These are phyloP conservation scores for Heterodera schachtii DNA, from an alignment of 1,140 invertebrate genomes.

Conservation along the genomic window DNA sequence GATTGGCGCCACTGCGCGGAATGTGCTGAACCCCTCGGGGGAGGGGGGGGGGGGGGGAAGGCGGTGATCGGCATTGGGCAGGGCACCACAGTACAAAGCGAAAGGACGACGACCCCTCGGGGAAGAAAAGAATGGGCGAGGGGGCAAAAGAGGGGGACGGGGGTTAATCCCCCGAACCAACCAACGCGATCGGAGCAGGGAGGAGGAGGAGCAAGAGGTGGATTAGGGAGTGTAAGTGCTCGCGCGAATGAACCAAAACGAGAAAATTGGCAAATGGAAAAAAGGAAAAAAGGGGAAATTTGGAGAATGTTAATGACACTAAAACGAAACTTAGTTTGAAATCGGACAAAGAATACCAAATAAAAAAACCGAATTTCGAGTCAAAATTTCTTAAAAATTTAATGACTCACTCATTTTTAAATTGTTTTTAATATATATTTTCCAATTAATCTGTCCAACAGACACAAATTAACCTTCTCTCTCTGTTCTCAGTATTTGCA, in stretches of 20 bases:
- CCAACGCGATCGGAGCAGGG: neutral
- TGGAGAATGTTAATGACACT: neutral
- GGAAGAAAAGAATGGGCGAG: neutral
- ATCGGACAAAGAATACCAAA: too few relatives aligned
- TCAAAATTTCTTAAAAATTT: too few relatives aligned
- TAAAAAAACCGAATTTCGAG: too few relatives aligned
- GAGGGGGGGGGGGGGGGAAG: too few relatives aligned
- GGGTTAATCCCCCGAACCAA: neutral
- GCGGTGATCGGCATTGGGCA: constrained; percentile 1
- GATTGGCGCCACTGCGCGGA: constrained; percentile 9
- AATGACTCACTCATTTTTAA: too few relatives aligned
- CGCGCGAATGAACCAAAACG: constrained; percentile 3
- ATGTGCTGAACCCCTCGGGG: neutral
- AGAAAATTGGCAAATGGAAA: neutral
- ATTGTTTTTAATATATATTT: too few relatives aligned
- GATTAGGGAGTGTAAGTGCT: neutral
- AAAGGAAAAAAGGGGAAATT: neutral
- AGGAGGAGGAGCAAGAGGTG: neutral
- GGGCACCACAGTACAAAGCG: neutral
- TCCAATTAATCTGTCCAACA: neutral
- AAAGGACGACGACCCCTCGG: neutral
- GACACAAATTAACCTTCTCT: neutral
- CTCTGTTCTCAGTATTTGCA: neutral
- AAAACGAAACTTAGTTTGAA: neutral
- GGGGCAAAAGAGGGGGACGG: neutral